These are phyloP conservation scores for Argyresthia albistria DNA, from an alignment of 2,888 invertebrate species.

Conservation along the genomic window DNA sequence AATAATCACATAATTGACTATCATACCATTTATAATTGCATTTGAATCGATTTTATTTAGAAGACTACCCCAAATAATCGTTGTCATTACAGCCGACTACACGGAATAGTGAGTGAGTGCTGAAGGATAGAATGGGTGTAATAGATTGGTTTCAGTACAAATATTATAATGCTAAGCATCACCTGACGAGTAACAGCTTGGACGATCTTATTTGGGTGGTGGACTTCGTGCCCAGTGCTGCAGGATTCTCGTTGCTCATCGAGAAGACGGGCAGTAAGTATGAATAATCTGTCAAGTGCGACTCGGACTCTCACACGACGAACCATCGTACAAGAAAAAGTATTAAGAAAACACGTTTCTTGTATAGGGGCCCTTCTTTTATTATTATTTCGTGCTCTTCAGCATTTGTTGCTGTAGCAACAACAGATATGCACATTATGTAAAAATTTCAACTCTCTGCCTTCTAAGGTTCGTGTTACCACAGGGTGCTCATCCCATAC, in stretches of 20 bases:
- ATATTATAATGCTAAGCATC: not conserved
- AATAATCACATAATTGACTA: not conserved
- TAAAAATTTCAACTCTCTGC: no score
- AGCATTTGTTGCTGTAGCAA: no score
- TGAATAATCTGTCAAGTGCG: no score
- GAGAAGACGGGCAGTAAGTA: not conserved
- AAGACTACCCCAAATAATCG: not conserved
- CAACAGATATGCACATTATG: no score
- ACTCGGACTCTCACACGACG: no score
- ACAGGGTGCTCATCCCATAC: no score
- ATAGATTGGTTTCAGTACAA: slow-evolving; percentile 3
- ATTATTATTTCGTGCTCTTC: no score
- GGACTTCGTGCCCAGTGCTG: not conserved
- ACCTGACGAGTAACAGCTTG: not conserved
- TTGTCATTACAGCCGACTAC: not conserved
- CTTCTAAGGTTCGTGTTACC: no score
- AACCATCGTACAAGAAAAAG: no score
- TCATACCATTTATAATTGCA: not conserved
- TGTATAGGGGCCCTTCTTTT: no score
- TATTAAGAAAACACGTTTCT: no score
- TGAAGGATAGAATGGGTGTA: not conserved
- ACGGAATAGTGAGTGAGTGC: not conserved
- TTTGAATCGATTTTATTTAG: not conserved
- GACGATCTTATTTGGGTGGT: not conserved
- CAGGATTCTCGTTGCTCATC: not conserved